phyloP scores from a whole-genome alignment of 1,140 invertebrate species.

The Psilanteris sp. region DNA sequence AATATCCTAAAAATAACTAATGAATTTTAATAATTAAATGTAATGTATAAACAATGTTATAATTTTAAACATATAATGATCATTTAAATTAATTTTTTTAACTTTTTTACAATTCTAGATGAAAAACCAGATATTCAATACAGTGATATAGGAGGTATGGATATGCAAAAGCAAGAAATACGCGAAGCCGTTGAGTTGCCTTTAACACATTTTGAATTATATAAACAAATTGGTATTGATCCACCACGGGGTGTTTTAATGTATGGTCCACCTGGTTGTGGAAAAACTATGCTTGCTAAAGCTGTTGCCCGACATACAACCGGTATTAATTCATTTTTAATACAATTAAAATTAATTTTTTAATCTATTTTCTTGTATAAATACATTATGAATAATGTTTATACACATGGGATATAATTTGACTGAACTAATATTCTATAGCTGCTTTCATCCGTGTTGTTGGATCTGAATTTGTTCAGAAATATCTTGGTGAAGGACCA shows the following conservation, averaged over 20 bases:
- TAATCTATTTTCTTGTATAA: no score
- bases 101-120: constrained; percentile 83
- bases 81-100: no score
- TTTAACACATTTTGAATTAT: constrained; percentile 98
- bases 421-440: constrained; percentile 71
- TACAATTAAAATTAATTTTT: no score
- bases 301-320: constrained; percentile 99
- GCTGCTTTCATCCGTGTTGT: constrained; percentile 99
- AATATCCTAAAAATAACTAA: constrained; percentile 1
- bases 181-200: constrained; percentile 99
- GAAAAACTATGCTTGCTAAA: constrained; percentile 99
- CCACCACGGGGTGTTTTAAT: constrained; percentile 98
- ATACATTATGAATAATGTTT: no score
- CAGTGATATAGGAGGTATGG: constrained; percentile 99
- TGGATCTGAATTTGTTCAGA: constrained; percentile 99
- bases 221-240: constrained; percentile 98
- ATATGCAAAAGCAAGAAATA: constrained; percentile 99
- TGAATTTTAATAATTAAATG: constrained; percentile 5
- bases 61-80: no score
- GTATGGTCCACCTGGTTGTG: constrained; percentile 98
- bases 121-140: constrained; percentile 99
- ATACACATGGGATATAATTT: no score
- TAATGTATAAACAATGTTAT: no score
- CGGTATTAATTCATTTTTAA: constrained; percentile 82
- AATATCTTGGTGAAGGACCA: constrained; percentile 99